These are phyloP conservation scores for Egretta garzetta DNA, from an alignment of 2,113 vertebrate species.

Conservation along the genomic window DNA sequence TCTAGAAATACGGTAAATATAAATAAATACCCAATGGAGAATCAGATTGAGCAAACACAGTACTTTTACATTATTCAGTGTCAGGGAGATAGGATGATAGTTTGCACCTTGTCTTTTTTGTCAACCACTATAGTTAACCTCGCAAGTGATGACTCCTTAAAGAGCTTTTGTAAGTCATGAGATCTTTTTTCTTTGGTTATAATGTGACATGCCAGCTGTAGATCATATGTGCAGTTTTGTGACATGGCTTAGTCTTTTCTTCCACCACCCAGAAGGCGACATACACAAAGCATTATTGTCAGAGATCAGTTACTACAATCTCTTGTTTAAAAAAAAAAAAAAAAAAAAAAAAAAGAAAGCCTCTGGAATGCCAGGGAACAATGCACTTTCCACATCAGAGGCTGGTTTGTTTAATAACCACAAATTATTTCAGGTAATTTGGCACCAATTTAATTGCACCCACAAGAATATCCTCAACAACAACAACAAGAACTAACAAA, in stretches of 20 bases:
- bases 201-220: slow-evolving; percentile 8
- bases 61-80: neutral
- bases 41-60: neutral
- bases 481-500: slow-evolving; percentile 40
- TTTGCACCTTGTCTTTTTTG: neutral
- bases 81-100: neutral
- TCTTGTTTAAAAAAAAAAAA: neutral
- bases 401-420: slow-evolving; percentile 57
- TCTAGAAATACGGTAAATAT: neutral
- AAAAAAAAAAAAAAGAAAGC: neutral
- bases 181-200: neutral
- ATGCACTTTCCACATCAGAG: slow-evolving; percentile 53
- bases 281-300: slow-evolving; percentile 19
- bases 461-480: slow-evolving; percentile 47
- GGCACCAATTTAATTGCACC: slow-evolving; percentile 50
- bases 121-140: neutral
- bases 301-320: slow-evolving; percentile 5
- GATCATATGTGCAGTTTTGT: slow-evolving; percentile 1
- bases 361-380: slow-evolving; percentile 22
- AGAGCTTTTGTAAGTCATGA: neutral
- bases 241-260: neutral
- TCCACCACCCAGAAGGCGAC: slow-evolving; percentile 37
- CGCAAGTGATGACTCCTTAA: neutral
- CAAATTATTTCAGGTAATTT: slow-evolving; percentile 72
- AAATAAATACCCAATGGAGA: neutral